Base-by-base conservation (phyloP, 2,888 invertebrate species). In the Cephonodes hylas region DNA sequence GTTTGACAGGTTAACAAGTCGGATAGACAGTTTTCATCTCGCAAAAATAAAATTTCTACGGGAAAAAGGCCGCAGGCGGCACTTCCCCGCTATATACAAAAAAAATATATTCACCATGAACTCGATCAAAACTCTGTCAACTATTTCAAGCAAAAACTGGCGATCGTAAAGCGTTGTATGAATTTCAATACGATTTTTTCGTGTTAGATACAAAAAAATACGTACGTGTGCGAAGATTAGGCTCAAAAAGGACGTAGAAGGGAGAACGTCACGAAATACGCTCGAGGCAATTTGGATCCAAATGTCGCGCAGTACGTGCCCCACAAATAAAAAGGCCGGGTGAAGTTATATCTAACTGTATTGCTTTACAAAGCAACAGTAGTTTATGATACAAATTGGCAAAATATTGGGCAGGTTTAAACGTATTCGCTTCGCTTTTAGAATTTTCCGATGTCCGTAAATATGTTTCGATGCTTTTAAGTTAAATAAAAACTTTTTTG, bases 261-360 rank as follows among this genome's bases (percentile, higher is more conserved):
- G 80, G 77, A 80, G 75, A 81, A 75, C 81, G 88, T 87, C 90
- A 89, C 89, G 88, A 85, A 86, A 85, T 83, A 84, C 80, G 84
- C 90, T 86, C 81, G 76, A 88, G 88, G 91, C 91, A 92, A 92
- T 92, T 92, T 90, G 82, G 87, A 89, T 85, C 86, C 91, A 89
- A 91, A 91, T 91, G 91, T 91, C 91, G 87, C 84, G 84, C 71
- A 76, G 78, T 88, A 92, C 91, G 91, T 91, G 91, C 88, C 84
- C 76, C 78, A 88, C 89, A 88, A 88, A 90, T 90, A 91, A 88
- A 91, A 86, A 87, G 85, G 88, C 83, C 75, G 76, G 83, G 88
- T 88, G 84, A 85, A 86, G 80, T 74, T 74, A 74, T 76, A 67
- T 31, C 53, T 31, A 53, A 53, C 53, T 53, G 62, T 67, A 64